Conservation (phyloP, 2,797 vertebrate species). For the Sebastes nivosus region DNA sequence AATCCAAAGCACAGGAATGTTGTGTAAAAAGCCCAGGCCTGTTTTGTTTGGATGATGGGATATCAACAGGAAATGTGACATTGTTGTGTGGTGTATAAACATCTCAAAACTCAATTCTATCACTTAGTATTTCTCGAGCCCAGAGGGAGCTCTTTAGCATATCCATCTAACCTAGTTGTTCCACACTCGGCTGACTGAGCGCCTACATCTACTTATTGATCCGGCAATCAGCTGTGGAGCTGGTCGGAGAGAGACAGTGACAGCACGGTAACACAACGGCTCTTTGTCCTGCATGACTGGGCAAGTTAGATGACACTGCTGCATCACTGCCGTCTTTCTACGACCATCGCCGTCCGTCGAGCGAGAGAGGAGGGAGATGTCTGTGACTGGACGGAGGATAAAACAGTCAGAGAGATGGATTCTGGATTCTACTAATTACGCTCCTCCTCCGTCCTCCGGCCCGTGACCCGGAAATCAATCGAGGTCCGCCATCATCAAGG, state of each 20-base stretch:
- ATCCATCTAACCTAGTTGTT: conserved; percentile 14
- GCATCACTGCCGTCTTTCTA: background rate
- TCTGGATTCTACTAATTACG: background rate
- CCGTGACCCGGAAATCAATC: background rate
- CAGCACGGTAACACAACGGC: conserved; percentile 33
- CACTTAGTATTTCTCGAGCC: background rate
- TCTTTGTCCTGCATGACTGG: conserved; percentile 49
- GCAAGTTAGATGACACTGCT: background rate
- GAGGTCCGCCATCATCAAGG: background rate
- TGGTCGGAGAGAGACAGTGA: conserved; percentile 28
- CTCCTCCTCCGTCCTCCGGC: background rate
- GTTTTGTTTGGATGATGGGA: conserved; percentile 7
- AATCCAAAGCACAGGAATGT: background rate
- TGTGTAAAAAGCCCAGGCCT: background rate
- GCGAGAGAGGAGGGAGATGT: conserved; percentile 1
- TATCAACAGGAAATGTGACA: conserved; percentile 29
- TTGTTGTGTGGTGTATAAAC: conserved; percentile 5
- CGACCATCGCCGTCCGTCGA: background rate
- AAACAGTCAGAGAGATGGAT: background rate
- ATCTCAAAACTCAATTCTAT: background rate
- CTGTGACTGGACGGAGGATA: background rate
- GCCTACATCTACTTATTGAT: conserved; percentile 45
- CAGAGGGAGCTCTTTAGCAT: background rate
- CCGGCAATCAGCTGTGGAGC: background rate
- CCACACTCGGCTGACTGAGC: conserved; percentile 3